Evolutionary conservation across 2,797 vertebrate genomes (phyloP).

Genomic region (Toxotes lorentzi): DNA sequence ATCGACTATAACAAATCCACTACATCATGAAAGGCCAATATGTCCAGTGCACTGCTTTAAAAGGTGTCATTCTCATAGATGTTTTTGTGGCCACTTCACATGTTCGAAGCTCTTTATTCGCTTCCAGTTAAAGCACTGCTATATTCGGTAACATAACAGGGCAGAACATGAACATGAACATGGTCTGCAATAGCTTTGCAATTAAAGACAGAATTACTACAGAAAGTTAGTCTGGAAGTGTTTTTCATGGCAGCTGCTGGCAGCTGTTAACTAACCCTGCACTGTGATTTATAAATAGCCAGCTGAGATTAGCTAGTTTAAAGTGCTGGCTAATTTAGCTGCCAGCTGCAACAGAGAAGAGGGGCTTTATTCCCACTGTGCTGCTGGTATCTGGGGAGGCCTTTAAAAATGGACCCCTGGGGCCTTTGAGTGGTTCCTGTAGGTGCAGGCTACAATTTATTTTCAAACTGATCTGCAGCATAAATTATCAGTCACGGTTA

Average conservation of each 20-base stretch:
- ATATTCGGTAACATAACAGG: not conserved
- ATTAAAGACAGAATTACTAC: not conserved
- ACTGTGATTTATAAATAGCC: conserved; percentile 42
- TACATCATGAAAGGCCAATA: not conserved
- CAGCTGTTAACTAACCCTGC: conserved; percentile 27
- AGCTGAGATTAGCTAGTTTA: conserved; percentile 23
- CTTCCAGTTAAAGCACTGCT: not conserved
- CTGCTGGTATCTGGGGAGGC: not conserved
- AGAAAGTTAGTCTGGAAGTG: not conserved
- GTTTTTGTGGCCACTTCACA: not conserved
- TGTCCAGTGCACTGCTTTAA: not conserved
- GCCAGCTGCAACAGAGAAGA: conserved; percentile 42
- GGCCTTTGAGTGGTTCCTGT: not conserved
- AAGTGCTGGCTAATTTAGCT: conserved; percentile 41
- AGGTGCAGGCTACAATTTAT: not conserved
- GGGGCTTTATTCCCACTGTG: not conserved
- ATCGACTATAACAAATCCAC: too few species aligned
- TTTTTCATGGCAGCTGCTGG: conserved; percentile 9
- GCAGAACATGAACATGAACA: not conserved
- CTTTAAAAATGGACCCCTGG: conserved; percentile 10
- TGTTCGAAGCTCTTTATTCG: not conserved
- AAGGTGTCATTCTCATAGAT: not conserved
- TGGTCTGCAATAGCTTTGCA: not conserved
- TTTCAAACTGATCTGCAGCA: not conserved
- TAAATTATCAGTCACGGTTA: conserved; percentile 1